Conservation (phyloP, 1,140 invertebrate species). For the Holcopasites calliopsidis region DNA sequence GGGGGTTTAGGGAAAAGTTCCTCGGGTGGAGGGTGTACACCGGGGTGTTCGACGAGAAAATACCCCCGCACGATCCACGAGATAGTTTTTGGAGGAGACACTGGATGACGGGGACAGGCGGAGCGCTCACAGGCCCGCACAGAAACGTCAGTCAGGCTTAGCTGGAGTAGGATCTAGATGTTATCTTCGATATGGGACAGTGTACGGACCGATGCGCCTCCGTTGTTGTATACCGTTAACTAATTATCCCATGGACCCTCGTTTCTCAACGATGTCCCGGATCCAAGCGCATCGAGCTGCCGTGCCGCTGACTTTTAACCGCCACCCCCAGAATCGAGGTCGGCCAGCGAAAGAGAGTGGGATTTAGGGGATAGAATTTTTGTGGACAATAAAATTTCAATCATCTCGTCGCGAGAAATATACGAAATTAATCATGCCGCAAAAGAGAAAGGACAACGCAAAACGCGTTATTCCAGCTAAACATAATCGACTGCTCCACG, state of each 20-base stretch:
- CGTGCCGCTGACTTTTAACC: constrained; percentile 50
- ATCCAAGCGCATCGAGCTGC: constrained; percentile 25
- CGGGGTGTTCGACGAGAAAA: constrained; percentile 63
- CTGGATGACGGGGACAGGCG: constrained; percentile 57
- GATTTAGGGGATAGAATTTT: not conserved
- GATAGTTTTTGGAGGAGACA: constrained; percentile 46
- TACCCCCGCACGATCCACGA: constrained; percentile 36
- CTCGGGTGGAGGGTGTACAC: constrained; percentile 33
- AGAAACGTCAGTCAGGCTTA: constrained; percentile 78
- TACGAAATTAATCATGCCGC: no score
- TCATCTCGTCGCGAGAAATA: not conserved
- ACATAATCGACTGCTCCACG: constrained; percentile 9
- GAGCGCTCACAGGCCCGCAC: constrained; percentile 58
- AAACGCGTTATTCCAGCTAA: not conserved
- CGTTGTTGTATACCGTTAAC: constrained; percentile 59
- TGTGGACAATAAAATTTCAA: not conserved
- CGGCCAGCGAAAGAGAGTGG: no score
- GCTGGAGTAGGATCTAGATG: constrained; percentile 63
- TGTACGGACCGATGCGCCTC: constrained; percentile 26
- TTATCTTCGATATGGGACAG: constrained; percentile 56
- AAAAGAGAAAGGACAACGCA: no score
- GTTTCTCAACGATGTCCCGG: not conserved
- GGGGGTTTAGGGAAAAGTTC: not conserved
- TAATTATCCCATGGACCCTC: constrained; percentile 65
- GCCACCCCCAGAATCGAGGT: constrained; percentile 25